A percentile compares a stretch with the other conserved stretches of the same genome.
Evolutionary conservation across 2,888 invertebrate species (phyloP).

Genomic region (Carpatolechia fugitivella): DNA sequence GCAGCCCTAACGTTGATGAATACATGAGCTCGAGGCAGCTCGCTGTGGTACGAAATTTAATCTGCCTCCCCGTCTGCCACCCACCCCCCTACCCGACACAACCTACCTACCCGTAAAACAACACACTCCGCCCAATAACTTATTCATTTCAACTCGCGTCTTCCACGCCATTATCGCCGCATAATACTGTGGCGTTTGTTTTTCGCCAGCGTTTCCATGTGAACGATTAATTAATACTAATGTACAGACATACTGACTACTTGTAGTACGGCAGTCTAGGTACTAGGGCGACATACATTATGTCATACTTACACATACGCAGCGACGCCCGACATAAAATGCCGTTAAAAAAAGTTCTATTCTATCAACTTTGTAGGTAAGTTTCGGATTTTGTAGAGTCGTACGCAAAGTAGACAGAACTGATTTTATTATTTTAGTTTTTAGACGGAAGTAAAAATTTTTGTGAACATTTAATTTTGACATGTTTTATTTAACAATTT

Average conservation of each 20-base stretch:
- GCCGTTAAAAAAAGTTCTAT: too few species aligned
- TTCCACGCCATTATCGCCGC: constrained; percentile 35
- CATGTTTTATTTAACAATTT: too few species aligned
- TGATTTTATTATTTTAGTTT: too few species aligned
- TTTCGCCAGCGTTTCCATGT: constrained; percentile 56
- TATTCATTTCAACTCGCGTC: constrained; percentile 54
- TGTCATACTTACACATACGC: too few species aligned
- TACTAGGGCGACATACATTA: constrained; percentile 23
- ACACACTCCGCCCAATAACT: constrained; percentile 41
- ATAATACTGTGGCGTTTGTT: constrained; percentile 44
- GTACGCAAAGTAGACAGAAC: too few species aligned
- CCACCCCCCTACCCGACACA: constrained; percentile 35
- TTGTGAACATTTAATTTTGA: too few species aligned
- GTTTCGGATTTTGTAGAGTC: too few species aligned
- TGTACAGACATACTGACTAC: constrained; percentile 16
- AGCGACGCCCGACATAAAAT: too few species aligned
- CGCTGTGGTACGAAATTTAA: constrained; percentile 71
- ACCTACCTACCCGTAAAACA: constrained; percentile 29
- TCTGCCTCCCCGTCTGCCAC: constrained; percentile 70
- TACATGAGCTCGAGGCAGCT: constrained; percentile 59
- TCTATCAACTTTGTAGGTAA: too few species aligned
- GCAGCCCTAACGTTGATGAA: constrained; percentile 68
- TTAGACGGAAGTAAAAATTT: too few species aligned
- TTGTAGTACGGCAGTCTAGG: constrained; percentile 40
- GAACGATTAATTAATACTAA: constrained; percentile 39